Percentiles rank a stretch among this genome's conserved stretches.
phyloP scores from a whole-genome alignment of 2,113 vertebrate species.

The Atlantisia rogersi region DNA sequence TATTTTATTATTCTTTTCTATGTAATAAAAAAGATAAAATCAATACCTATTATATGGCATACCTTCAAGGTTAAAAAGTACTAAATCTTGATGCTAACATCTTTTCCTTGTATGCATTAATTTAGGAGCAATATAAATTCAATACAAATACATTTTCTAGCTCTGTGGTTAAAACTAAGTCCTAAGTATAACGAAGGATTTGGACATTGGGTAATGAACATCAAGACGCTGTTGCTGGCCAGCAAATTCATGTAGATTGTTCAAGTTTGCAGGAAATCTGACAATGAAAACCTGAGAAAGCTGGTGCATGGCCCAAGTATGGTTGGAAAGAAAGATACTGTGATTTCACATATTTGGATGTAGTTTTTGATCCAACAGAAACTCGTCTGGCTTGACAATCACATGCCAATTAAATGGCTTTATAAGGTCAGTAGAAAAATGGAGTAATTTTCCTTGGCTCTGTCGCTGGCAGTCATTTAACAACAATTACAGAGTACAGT shows the following conservation, averaged over 20 bases:
- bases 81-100: constrained; percentile 65
- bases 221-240: not conserved
- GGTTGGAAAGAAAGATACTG: not conserved
- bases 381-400: constrained; percentile 44
- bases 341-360: not conserved
- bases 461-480: constrained; percentile 59
- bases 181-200: not conserved
- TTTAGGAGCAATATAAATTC: constrained; percentile 44
- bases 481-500: constrained; percentile 61
- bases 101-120: constrained; percentile 49
- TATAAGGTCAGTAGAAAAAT: constrained; percentile 56
- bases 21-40: constrained; percentile 67
- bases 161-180: not conserved
- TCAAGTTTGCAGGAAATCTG: not conserved
- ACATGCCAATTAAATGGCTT: constrained; percentile 59
- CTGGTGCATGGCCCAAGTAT: not conserved
- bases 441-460: constrained; percentile 52
- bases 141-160: constrained; percentile 30
- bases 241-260: not conserved
- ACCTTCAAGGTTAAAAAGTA: constrained; percentile 71
- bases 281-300: not conserved
- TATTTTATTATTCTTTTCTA: constrained; percentile 61
- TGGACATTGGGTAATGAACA: not conserved
- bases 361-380: constrained; percentile 35
- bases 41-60: constrained; percentile 67